Evolutionary conservation across 1,140 invertebrate genomes (phyloP).

Genomic region (Matsumurasca onukii): DNA sequence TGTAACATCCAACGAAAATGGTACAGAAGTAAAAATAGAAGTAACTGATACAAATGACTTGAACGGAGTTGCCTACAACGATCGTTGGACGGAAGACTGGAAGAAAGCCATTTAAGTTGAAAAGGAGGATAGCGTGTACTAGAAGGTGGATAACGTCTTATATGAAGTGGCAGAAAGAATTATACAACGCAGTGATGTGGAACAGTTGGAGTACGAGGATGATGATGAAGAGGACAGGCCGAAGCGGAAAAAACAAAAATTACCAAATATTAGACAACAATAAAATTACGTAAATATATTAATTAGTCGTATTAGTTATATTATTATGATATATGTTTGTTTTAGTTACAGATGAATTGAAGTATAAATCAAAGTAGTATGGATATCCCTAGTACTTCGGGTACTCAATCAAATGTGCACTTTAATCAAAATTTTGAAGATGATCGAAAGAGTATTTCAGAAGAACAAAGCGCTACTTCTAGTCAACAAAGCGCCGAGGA

Average conservation of each 20-base stretch:
- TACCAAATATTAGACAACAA: background rate
- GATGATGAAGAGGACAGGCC: background rate
- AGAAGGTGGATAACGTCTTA: background rate
- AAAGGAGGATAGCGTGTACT: background rate
- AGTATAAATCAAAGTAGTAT: no score
- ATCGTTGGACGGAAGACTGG: no score
- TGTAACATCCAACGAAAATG: no score
- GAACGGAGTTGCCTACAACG: no score
- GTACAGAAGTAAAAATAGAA: background rate
- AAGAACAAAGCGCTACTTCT: no score
- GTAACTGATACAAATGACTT: background rate
- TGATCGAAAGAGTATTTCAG: no score
- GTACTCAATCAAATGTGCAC: no score
- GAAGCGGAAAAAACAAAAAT: background rate
- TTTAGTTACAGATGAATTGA: background rate
- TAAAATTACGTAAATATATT: background rate
- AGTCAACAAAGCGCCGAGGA: no score
- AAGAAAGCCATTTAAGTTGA: background rate
- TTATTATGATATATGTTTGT: background rate
- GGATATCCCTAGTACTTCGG: no score
- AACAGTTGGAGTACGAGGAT: background rate
- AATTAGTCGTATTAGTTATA: background rate
- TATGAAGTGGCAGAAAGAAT: background rate
- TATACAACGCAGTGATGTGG: background rate
- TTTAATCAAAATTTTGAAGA: no score